These are phyloP conservation scores for Helicolenus hilgendorfi DNA, from an alignment of 2,797 vertebrate genomes.

Conservation along the genomic window DNA sequence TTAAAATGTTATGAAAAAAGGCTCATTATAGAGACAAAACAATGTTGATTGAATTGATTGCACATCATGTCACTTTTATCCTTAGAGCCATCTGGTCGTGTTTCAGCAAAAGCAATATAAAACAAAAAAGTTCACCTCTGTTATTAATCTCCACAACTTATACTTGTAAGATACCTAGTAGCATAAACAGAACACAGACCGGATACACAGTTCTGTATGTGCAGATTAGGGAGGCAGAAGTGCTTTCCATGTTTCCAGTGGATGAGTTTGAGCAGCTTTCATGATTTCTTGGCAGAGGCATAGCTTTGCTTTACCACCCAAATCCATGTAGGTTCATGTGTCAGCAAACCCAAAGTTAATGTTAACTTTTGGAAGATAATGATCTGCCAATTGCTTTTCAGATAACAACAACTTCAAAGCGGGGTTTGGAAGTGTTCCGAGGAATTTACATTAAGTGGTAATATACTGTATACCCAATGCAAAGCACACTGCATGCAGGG, in stretches of 20 bases:
- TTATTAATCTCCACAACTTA: not conserved
- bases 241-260: not conserved
- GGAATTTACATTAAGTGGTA: not conserved
- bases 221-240: not conserved
- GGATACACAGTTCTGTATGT: not conserved
- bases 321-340: not conserved
- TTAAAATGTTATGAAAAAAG: conserved; percentile 1
- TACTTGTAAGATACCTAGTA: not conserved
- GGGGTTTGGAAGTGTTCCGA: not conserved
- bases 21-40: not conserved
- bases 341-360: not conserved
- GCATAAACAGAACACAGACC: not conserved
- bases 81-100: not conserved
- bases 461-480: not conserved
- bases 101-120: not conserved
- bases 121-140: not conserved
- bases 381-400: not conserved
- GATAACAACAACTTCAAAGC: not conserved
- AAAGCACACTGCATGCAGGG: not conserved
- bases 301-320: not conserved
- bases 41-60: not conserved
- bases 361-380: not conserved
- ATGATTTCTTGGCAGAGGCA: not conserved
- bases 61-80: not conserved
- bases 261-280: not conserved